phyloP scores from a whole-genome alignment of 2,888 invertebrate species.

The Coelogynopora nodosa region DNA sequence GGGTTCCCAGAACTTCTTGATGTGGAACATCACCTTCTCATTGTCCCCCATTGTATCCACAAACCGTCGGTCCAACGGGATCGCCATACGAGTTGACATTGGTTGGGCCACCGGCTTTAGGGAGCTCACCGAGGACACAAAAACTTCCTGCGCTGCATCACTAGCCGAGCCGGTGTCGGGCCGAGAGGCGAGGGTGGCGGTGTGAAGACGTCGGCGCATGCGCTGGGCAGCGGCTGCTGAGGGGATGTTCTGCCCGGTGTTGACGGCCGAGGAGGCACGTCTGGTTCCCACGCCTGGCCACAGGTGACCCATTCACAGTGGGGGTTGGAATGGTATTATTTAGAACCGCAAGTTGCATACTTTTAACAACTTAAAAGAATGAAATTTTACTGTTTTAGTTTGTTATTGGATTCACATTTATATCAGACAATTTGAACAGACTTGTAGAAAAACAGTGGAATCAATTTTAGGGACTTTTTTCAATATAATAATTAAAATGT shows the following conservation, averaged over 20 bases:
- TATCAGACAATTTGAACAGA: no score
- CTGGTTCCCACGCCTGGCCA: neutral
- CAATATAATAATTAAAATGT: no score
- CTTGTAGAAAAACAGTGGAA: no score
- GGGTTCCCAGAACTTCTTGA: constrained; percentile 21
- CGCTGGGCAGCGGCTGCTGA: neutral
- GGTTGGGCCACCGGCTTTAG: neutral
- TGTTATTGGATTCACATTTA: no score
- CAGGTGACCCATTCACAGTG: no score
- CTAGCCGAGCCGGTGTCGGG: neutral
- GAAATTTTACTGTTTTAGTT: no score
- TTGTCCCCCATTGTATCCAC: neutral
- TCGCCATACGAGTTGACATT: neutral
- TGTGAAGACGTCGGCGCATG: neutral
- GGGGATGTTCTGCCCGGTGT: no score
- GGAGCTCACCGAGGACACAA: neutral
- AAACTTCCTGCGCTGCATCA: neutral
- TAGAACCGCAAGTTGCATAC: no score
- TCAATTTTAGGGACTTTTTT: no score
- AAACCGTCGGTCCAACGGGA: neutral
- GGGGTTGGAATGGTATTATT: no score
- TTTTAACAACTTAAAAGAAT: no score
- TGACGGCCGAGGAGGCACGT: neutral
- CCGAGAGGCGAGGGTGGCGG: neutral
- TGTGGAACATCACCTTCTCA: constrained; percentile 27